Evolutionary conservation across 2,113 vertebrate genomes (phyloP), one percentile per base, ranked within the genome.

Genomic region (Engystomops pustulosus): DNA sequence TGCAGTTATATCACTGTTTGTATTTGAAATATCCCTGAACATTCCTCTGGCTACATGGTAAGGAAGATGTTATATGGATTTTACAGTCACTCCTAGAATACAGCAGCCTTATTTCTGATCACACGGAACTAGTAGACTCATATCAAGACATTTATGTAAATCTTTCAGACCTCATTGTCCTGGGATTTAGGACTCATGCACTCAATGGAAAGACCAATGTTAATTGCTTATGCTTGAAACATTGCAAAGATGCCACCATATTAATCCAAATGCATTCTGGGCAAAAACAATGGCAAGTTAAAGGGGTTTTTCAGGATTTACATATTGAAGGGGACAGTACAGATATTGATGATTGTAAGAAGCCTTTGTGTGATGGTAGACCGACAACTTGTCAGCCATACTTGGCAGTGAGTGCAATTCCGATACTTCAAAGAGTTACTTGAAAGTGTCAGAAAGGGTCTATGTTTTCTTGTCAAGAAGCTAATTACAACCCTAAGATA

Each of bases 11-110:
- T 98, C 97, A 0, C 88, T 94, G 0, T 80, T 96, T 36, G 87
- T 96, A 81, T 99, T 99, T 88, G 86, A 91, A 85, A 88, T 88
- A 88, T 89, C 87, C 80, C 67, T 95, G 68, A 96, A 93, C 72
- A 60, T 86, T 0, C 85, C 88, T 2, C 91, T 94, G 1, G 74
- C 94, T 44, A 89, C 91, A 81, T 98, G 97, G 98, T 98, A 91
- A 95, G 96, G 30, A 67, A 36, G 18, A 11, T 34, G 6, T 36
- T 67, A 0, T 32, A 3, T 32, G 10, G 17, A 20, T 67, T 67
- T 18, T 67, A 18, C 3, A 36, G 17, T 36, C 8, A 1, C 17
- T 32, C 3, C 6, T 18, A 65, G 27, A 65, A 32, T 32, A 34
- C 8, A 8, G 30, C 15, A 18, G 1, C 18, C 9, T 6, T 14